Conservation (phyloP, 2,797 vertebrate genomes). For the Platyrinchus mystaceus region DNA sequence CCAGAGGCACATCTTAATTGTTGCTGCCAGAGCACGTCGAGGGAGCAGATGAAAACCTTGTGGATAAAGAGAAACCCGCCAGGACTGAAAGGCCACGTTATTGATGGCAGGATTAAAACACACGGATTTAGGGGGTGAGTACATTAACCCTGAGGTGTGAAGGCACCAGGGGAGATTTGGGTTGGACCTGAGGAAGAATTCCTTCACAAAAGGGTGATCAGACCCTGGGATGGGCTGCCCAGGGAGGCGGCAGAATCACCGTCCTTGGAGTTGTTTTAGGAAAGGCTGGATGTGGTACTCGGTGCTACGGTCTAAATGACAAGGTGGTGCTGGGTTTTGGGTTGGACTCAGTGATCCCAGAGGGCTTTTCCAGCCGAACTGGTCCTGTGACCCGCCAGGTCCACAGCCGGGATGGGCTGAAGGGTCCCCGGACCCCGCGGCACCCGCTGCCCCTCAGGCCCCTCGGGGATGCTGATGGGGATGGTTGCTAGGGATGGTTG, state of each 20-base stretch:
- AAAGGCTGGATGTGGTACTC: no score
- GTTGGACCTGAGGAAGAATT: background rate
- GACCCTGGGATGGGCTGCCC: background rate
- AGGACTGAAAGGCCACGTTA: background rate
- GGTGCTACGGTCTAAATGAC: background rate
- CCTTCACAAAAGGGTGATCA: background rate
- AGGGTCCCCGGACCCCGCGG: no score
- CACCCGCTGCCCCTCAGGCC: no score
- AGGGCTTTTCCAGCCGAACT: background rate
- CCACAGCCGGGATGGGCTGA: no score
- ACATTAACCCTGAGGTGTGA: background rate
- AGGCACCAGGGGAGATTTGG: background rate
- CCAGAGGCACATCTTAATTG: rapidly evolving
- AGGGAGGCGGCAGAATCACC: background rate
- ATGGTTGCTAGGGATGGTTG: no score
- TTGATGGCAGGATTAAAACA: background rate
- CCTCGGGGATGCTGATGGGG: background rate
- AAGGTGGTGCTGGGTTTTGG: no score
- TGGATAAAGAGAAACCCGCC: background rate
- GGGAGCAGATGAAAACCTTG: background rate
- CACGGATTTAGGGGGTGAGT: background rate
- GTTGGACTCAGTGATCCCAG: background rate
- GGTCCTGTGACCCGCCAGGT: no score
- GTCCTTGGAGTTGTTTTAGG: background rate
- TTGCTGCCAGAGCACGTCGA: background rate